Evolutionary conservation across 2,888 invertebrate genomes (phyloP), one percentile per base, ranked within the genome.

Genomic region (Drosophila koepferae): DNA sequence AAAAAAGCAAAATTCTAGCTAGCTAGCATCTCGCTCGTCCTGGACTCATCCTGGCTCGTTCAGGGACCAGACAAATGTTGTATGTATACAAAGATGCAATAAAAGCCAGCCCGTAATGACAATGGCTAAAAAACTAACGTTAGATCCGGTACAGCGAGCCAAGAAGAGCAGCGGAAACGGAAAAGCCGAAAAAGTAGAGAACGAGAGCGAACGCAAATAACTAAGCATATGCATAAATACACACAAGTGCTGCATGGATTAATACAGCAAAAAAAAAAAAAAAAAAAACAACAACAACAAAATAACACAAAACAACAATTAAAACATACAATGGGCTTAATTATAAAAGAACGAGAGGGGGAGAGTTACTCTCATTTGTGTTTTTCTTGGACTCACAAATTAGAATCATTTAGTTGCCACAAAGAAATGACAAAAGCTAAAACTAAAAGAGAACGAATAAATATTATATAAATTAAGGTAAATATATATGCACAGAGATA

Each of bases 61-160:
- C 51, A 59, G 48, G 44, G 44, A 66, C 53, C 58, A 61, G 59
- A 38, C 36, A 38, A 63, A 44, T 40, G 16, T 40, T 40, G 38
- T 56, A 67, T 48, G 7, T 34, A 18, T 34, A 31, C n/a, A 31
- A 18, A 18, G 46, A 71, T 71, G 63, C 56, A 55, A 64, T 59
- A 54, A 63, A 51, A 60, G 55, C 36, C 34, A 68, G 28, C 28
- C 77, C 72, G 38, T 66, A 63, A 75, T 72, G 62, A 77, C 63
- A 75, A 75, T 72, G 41, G 63, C 75, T 20, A 60, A 60, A 60
- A 72, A 77, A 51, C 54, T 34, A 65, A 59, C 41, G 60, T 44
- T 43, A 61, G 56, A 28, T 40, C 46, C 40, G 34, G 51, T 3
- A n/a, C 23, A 10, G 40, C 5, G 6, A 3, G 31, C 36, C 41